Conservation (phyloP, 2,888 invertebrate genomes). For the Patella ulyssiponensis region DNA sequence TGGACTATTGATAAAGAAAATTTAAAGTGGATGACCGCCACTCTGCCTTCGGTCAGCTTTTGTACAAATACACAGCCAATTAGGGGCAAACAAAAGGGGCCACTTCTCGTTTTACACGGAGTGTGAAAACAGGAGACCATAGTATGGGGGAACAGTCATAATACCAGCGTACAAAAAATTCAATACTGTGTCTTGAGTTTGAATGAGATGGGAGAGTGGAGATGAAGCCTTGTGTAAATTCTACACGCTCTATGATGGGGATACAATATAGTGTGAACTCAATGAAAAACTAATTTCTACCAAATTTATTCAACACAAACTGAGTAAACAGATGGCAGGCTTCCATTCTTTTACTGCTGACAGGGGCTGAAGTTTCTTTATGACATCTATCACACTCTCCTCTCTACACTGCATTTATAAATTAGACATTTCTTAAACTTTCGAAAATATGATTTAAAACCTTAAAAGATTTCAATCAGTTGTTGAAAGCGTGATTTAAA, state of each 20-base stretch:
- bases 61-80: conserved; percentile 6
- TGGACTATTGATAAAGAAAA: neutral
- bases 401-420: no score
- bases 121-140: neutral
- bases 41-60: neutral
- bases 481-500: neutral
- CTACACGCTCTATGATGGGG: neutral
- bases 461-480: no score
- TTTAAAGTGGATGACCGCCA: neutral
- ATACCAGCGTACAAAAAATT: no score
- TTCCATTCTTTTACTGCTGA: neutral
- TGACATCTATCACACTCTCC: no score
- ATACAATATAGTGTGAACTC: neutral
- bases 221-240: no score
- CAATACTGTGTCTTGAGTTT: no score
- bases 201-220: no score
- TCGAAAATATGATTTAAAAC: no score
- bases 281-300: conserved; percentile 24
- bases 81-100: neutral
- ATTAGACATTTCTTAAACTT: no score
- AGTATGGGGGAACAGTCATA: no score
- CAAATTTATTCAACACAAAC: conserved; percentile 21
- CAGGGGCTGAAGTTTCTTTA: no score
- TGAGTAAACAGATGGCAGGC: conserved; percentile 16
- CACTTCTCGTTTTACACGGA: neutral